phyloP scores from a whole-genome alignment of 1,140 invertebrate genomes.

The Ganaspis sp. region DNA sequence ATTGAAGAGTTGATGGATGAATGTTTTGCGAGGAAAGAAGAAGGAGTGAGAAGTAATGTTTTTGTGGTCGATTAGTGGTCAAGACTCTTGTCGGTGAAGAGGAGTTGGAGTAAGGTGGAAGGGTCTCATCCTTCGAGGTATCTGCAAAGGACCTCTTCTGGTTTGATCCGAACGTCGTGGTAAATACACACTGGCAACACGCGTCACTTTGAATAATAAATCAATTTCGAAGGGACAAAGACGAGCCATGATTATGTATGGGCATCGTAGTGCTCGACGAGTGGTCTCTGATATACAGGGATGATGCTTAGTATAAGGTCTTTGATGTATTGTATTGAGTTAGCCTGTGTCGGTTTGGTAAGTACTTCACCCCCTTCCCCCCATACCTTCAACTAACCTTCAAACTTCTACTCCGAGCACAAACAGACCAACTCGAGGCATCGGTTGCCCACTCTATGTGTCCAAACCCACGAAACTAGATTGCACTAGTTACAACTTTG shows the following conservation, averaged over 20 bases:
- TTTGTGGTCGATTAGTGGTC: conserved; percentile 24
- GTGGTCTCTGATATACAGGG: no score
- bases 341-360: conserved; percentile 70
- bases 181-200: conserved; percentile 77
- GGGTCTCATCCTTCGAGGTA: conserved; percentile 16
- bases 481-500: conserved; percentile 41
- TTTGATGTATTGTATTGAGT: conserved; percentile 73
- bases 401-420: conserved; percentile 67
- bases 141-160: conserved; percentile 13
- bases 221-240: conserved; percentile 76
- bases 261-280: conserved; percentile 65
- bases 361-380: conserved; percentile 65
- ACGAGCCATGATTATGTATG: conserved; percentile 75
- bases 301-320: conserved; percentile 60
- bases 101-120: neutral
- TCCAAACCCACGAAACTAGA: conserved; percentile 52
- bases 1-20: no score
- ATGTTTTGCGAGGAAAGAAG: neutral
- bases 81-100: conserved; percentile 22
- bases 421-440: conserved; percentile 53
- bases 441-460: conserved; percentile 46
- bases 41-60: neutral
- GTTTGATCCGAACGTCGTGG: conserved; percentile 51
- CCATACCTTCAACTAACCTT: conserved; percentile 53
- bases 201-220: conserved; percentile 77